These are phyloP conservation scores for Heliocidaris tuberculata DNA, from an alignment of 35 echinoderm and acorn worm genomes.

Conservation along the genomic window DNA sequence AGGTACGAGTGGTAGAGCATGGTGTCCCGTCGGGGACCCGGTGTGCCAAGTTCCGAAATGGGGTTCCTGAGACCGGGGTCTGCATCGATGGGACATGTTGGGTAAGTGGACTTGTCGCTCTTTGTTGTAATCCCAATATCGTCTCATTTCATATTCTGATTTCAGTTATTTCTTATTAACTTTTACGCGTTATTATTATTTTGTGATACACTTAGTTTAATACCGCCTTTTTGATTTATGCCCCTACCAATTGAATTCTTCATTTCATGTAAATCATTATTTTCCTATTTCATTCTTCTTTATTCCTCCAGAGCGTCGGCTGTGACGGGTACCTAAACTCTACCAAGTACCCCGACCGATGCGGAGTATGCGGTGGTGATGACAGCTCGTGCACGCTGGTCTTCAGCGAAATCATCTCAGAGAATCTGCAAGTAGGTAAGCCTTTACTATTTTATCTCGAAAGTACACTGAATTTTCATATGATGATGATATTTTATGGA, in stretches of 20 bases:
- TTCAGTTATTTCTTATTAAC: not conserved
- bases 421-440: conserved; percentile 69
- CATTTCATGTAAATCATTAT: not conserved
- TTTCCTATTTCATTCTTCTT: too few relatives aligned
- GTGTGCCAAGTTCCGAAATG: conserved; percentile 2
- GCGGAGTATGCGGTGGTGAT: conserved; percentile 67
- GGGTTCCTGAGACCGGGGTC: conserved; percentile 19
- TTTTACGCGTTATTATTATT: not conserved
- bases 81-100: conserved; percentile 26
- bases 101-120: not conserved
- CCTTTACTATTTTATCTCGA: conserved; percentile 30
- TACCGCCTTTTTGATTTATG: too few relatives aligned
- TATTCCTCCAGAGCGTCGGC: conserved; percentile 49
- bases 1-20: conserved; percentile 23
- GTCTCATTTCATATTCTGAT: not conserved
- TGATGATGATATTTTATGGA: not conserved
- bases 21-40: conserved; percentile 15
- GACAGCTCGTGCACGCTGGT: conserved; percentile 52
- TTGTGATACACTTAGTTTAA: not conserved
- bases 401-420: conserved; percentile 56
- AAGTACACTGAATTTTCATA: not conserved
- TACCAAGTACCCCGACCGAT: conserved; percentile 46
- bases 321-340: conserved; percentile 68
- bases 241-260: not conserved
- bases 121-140: not conserved